A percentile compares a stretch with the other conserved stretches of the same genome.
phyloP scores from a whole-genome alignment of 2,797 vertebrate genomes.

The Poeciliopsis presidionis region DNA sequence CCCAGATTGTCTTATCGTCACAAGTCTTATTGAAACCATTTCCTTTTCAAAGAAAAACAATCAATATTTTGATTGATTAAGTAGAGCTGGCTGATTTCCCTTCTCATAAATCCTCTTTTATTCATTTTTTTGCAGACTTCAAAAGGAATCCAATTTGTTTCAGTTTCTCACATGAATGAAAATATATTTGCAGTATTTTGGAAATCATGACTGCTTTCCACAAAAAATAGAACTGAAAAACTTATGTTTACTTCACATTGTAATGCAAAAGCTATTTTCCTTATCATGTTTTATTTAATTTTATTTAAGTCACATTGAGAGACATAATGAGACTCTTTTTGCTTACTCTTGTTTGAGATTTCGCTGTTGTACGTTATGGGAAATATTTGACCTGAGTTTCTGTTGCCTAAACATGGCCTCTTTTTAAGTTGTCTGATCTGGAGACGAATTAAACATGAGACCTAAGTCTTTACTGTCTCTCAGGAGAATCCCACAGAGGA shows the following conservation, averaged over 20 bases:
- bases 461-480: conserved; percentile 32
- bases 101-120: conserved; percentile 1
- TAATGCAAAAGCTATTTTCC: not conserved
- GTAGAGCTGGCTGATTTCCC: not conserved
- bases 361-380: not conserved
- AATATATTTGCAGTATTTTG: not conserved
- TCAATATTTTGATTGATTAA: not conserved
- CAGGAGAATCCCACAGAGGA: conserved; percentile 99
- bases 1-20: not conserved
- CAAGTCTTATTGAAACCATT: not conserved
- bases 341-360: not conserved
- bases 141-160: not conserved
- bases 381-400: not conserved
- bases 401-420: not conserved
- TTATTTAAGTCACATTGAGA: not conserved
- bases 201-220: not conserved
- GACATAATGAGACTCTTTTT: not conserved
- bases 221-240: not conserved
- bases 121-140: not conserved
- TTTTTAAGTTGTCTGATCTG: not conserved
- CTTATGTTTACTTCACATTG: not conserved
- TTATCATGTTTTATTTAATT: not conserved
- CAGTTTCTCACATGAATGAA: not conserved
- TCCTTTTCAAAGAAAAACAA: not conserved
- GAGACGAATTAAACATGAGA: conserved; percentile 15